Percentiles rank a stretch among this genome's conserved stretches.
Evolutionary conservation across 1,140 invertebrate species (phyloP).

Genomic region (Babylonia areolata): DNA sequence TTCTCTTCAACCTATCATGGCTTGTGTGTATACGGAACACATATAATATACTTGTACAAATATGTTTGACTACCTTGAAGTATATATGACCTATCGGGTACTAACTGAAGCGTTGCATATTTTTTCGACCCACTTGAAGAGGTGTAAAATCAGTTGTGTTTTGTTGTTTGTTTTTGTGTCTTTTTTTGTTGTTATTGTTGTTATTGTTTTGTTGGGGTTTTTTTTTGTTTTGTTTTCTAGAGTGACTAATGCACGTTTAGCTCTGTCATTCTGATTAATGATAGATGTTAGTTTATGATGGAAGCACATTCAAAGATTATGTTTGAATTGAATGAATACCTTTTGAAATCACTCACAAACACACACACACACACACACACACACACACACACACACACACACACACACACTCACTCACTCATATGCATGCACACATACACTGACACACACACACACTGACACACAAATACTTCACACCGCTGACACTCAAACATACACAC

Average conservation of each 20-base stretch:
- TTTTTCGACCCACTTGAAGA: not conserved
- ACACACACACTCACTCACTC: too few species aligned
- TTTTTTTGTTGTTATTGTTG: too few species aligned
- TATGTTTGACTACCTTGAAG: not conserved
- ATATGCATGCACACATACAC: too few species aligned
- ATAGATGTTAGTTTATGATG: not conserved
- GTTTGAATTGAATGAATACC: not conserved
- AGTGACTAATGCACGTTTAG: not conserved
- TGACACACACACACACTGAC: not conserved
- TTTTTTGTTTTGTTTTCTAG: not conserved
- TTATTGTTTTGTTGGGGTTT: too few species aligned
- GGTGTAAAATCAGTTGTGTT: not conserved
- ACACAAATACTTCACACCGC: too few species aligned
- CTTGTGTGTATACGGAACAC: constrained; percentile 3
- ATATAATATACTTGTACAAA: not conserved
- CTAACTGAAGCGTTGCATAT: not conserved
- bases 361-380: not conserved
- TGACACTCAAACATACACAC: too few species aligned
- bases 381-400: too few species aligned
- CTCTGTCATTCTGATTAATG: not conserved
- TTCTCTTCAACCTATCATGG: not conserved
- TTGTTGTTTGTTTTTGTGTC: too few species aligned
- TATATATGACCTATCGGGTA: not conserved
- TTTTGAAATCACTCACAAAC: not conserved
- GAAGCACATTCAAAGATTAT: not conserved